Conservation (phyloP, 2,888 invertebrate species). For the Cryptocheilus praepositus region DNA sequence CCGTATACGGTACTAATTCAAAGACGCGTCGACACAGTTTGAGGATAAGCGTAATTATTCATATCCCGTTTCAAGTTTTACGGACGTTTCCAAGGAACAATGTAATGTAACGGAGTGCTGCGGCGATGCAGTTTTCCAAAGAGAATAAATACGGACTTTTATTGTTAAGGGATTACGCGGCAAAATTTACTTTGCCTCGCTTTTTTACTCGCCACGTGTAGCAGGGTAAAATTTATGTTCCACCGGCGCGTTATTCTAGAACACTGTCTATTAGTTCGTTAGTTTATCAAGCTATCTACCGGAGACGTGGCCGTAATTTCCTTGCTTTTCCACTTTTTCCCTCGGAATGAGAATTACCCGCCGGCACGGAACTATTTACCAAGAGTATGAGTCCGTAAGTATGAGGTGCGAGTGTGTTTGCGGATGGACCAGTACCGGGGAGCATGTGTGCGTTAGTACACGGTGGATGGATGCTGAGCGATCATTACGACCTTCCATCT, state of each 20-base stretch:
- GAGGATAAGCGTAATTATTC: too few relatives aligned
- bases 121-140: too few relatives aligned
- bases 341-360: constrained; percentile 25
- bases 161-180: too few relatives aligned
- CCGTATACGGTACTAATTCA: too few relatives aligned
- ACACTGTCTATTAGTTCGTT: constrained; percentile 5
- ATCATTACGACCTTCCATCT: constrained; percentile 20
- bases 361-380: constrained; percentile 9
- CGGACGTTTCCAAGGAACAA: too few relatives aligned
- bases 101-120: too few relatives aligned
- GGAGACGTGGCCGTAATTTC: constrained; percentile 5
- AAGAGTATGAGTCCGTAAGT: constrained; percentile 5
- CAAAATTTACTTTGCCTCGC: too few relatives aligned
- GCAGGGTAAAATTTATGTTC: neutral
- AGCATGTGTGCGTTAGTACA: too few relatives aligned
- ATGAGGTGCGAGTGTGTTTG: neutral
- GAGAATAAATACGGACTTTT: too few relatives aligned
- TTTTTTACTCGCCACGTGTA: too few relatives aligned
- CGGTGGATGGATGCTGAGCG: constrained; percentile 17
- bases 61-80: too few relatives aligned
- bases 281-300: constrained; percentile 4
- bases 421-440: neutral
- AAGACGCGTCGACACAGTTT: too few relatives aligned
- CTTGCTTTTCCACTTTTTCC: constrained; percentile 11
- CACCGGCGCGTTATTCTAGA: neutral